Evolutionary conservation across 2,888 invertebrate genomes (phyloP).

Genomic region (Philaethria dido): DNA sequence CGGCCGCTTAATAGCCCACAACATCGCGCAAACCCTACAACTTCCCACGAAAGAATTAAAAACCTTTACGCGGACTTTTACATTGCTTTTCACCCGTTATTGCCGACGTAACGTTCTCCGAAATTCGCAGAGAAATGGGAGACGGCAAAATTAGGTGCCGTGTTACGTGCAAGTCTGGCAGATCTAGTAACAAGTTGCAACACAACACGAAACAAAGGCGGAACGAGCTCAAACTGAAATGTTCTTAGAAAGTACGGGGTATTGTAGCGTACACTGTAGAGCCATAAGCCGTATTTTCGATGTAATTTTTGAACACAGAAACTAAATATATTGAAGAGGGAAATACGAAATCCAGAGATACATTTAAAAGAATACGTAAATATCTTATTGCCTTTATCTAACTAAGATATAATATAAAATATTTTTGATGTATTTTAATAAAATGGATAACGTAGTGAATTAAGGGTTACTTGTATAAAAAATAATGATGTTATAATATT

Average conservation of each 20-base stretch:
- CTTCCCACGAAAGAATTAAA: slow-evolving; percentile 75
- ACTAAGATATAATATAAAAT: too few species aligned
- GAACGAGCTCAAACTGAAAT: slow-evolving; percentile 37
- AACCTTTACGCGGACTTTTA: slow-evolving; percentile 60
- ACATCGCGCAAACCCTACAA: slow-evolving; percentile 61
- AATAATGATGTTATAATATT: too few species aligned
- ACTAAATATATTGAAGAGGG: slow-evolving; percentile 1
- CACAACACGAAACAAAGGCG: slow-evolving; percentile 37
- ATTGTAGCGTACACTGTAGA: slow-evolving; percentile 20
- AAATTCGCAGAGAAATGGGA: slow-evolving; percentile 29
- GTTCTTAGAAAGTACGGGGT: slow-evolving; percentile 31
- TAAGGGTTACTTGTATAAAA: too few species aligned
- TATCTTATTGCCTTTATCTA: neutral
- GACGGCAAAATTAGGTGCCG: slow-evolving; percentile 33
- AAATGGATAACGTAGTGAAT: neutral
- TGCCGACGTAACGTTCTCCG: slow-evolving; percentile 36
- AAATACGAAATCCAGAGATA: slow-evolving; percentile 1
- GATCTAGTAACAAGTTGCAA: slow-evolving; percentile 33
- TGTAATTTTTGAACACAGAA: slow-evolving; percentile 26
- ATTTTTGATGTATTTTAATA: neutral
- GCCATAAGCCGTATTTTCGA: slow-evolving; percentile 27
- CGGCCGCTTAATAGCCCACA: slow-evolving; percentile 66
- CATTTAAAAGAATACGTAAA: neutral
- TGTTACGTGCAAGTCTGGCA: slow-evolving; percentile 26
- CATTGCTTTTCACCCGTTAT: slow-evolving; percentile 45